Conservation (phyloP, 2,113 vertebrate species). For the Sphyrna mokarran region DNA sequence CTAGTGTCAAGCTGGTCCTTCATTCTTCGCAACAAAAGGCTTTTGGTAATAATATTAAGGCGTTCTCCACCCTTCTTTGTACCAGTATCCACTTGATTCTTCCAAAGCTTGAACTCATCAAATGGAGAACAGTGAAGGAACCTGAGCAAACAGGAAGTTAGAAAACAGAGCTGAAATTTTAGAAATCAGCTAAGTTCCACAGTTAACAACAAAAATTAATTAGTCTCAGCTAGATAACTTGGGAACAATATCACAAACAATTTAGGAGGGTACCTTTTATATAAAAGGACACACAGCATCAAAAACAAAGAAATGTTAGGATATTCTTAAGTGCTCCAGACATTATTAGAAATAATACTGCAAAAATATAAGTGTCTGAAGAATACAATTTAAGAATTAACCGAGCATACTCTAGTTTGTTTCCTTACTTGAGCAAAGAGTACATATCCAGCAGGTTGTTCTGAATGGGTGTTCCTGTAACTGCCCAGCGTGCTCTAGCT, state of each 20-base stretch:
- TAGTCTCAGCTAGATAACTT: not conserved
- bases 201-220: not conserved
- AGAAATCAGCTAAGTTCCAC: not conserved
- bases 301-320: not conserved
- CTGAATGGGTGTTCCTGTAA: slow-evolving; percentile 91
- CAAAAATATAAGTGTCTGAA: not conserved
- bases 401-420: not conserved
- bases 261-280: not conserved
- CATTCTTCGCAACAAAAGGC: slow-evolving; percentile 77
- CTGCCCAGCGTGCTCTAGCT: slow-evolving; percentile 78
- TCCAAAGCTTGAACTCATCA: slow-evolving; percentile 87
- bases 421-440: slow-evolving; percentile 80
- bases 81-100: slow-evolving; percentile 85
- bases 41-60: slow-evolving; percentile 78
- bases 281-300: not conserved
- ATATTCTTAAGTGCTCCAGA: not conserved
- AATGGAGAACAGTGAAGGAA: slow-evolving; percentile 89
- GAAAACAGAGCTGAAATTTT: not conserved
- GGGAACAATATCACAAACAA: not conserved
- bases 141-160: slow-evolving; percentile 50
- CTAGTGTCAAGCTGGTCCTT: slow-evolving; percentile 73
- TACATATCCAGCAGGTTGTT: slow-evolving; percentile 96
- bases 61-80: slow-evolving; percentile 78
- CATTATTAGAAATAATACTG: not conserved
- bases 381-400: not conserved